These are phyloP conservation scores for Brachypalpus laphriformis DNA, from an alignment of 2,888 invertebrate species.

Conservation along the genomic window DNA sequence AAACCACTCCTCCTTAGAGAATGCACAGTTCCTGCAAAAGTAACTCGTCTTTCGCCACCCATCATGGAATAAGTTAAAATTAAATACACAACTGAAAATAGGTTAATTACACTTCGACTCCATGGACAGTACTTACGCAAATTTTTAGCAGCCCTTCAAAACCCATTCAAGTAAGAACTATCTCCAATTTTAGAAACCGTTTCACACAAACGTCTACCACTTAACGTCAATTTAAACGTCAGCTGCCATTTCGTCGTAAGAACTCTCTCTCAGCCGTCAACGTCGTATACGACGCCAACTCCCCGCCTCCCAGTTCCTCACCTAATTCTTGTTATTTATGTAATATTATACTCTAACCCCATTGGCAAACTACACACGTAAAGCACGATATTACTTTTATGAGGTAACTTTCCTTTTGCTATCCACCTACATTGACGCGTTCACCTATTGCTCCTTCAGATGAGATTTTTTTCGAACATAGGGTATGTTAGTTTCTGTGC, in stretches of 20 bases:
- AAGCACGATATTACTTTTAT: conserved; percentile 72
- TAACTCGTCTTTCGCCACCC: background rate
- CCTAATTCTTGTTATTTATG: conserved; percentile 65
- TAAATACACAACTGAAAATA: background rate
- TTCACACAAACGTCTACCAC: conserved; percentile 21
- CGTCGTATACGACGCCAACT: background rate
- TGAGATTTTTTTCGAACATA: conserved; percentile 5
- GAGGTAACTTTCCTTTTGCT: conserved; percentile 57
- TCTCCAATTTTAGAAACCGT: background rate
- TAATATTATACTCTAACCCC: conserved; percentile 51
- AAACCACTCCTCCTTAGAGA: too few species aligned
- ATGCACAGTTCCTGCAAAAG: background rate
- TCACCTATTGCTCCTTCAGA: conserved; percentile 32
- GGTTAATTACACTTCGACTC: background rate
- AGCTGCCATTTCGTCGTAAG: conserved; percentile 36
- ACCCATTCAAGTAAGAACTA: background rate
- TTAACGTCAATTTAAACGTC: conserved; percentile 59
- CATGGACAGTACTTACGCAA: background rate
- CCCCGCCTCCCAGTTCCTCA: conserved; percentile 29
- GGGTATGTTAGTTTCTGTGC: background rate
- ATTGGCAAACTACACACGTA: conserved; percentile 71
- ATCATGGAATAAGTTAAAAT: too few species aligned
- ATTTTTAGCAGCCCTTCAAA: background rate
- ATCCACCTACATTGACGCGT: background rate
- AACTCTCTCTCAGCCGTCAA: background rate